These are phyloP conservation scores for Lepidotrigona ventralis DNA, from an alignment of 1,140 invertebrate species.

Conservation along the genomic window DNA sequence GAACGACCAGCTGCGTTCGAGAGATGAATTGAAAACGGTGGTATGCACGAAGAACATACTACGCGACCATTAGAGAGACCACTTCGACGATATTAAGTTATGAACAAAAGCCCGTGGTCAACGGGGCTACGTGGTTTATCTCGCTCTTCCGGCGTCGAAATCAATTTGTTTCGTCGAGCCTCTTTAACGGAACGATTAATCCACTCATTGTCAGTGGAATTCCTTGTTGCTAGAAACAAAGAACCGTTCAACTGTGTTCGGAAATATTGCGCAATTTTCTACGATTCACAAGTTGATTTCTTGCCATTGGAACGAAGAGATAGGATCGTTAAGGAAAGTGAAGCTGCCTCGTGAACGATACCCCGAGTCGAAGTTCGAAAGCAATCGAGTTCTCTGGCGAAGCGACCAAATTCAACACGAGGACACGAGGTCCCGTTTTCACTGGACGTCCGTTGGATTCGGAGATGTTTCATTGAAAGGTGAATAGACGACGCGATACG, in stretches of 20 bases:
- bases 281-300: not conserved
- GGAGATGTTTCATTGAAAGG: not conserved
- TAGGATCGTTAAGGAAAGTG: no score
- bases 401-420: not conserved
- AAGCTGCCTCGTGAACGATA: not conserved
- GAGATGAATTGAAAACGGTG: slow-evolving; percentile 46
- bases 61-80: slow-evolving; percentile 15
- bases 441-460: not conserved
- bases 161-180: slow-evolving; percentile 14
- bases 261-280: not conserved
- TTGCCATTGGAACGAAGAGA: no score
- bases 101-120: slow-evolving; percentile 23
- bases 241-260: not conserved
- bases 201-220: not conserved
- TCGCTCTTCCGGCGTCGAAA: not conserved
- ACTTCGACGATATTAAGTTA: slow-evolving; percentile 47
- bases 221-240: not conserved
- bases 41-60: slow-evolving; percentile 9
- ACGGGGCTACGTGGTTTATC: slow-evolving; percentile 17
- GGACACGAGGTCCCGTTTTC: slow-evolving; percentile 20
- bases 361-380: not conserved
- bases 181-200: not conserved
- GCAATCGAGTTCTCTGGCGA: not conserved
- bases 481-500: not conserved
- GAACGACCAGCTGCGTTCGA: slow-evolving; percentile 41